These are phyloP conservation scores for Hydrozoanthus gracilis DNA, from an alignment of 92 coral and sea anemone species.

Conservation along the genomic window DNA sequence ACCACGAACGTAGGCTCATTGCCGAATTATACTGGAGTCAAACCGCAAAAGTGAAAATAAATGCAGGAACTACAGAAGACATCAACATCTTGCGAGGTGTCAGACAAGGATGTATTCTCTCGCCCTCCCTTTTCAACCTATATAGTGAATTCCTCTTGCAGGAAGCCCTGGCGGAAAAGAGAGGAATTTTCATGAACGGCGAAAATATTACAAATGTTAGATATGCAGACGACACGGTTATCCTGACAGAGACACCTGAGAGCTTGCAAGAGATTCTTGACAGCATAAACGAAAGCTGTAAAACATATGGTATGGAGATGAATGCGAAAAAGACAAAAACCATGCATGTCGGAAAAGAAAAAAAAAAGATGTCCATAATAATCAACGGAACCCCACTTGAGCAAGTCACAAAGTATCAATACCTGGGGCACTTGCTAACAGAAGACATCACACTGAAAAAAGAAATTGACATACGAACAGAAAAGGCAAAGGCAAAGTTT, in stretches of 20 bases:
- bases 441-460: not conserved
- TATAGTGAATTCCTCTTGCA: not conserved
- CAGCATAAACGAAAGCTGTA: conserved; percentile 7
- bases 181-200: not conserved
- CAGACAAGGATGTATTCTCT: not conserved
- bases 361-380: not conserved
- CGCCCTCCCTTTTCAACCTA: not conserved
- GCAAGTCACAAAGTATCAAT: conserved; percentile 15
- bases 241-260: conserved; percentile 1
- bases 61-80: not conserved
- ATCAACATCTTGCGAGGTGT: not conserved
- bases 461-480: conserved; percentile 16
- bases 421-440: not conserved
- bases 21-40: not conserved
- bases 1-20: not conserved
- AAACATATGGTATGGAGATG: not conserved
- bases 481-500: conserved; percentile 15
- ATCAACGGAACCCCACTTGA: not conserved
- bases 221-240: conserved; percentile 10
- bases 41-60: not conserved
- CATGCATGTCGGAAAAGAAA: conserved; percentile 13
- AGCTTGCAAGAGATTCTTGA: conserved; percentile 10
- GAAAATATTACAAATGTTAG: not conserved
- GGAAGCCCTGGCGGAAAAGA: not conserved
- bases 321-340: conserved; percentile 18